These are phyloP conservation scores for Hydropsyche tenuis DNA, from an alignment of 1,140 invertebrate species.

Conservation along the genomic window DNA sequence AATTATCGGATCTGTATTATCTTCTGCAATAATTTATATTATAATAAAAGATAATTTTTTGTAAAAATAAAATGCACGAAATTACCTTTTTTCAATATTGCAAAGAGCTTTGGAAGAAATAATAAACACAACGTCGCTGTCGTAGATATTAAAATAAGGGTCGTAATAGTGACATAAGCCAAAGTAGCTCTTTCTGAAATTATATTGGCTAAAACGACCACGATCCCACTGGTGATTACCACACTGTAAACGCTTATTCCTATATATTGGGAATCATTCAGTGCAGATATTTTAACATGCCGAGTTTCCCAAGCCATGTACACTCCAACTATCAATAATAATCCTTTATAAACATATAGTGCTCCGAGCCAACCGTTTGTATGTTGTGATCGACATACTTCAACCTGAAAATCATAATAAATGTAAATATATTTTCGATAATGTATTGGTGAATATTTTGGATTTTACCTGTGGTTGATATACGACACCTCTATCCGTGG, in stretches of 20 bases:
- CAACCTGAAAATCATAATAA: slow-evolving; percentile 66
- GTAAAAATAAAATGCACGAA: slow-evolving; percentile 41
- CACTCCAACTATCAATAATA: slow-evolving; percentile 86
- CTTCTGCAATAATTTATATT: slow-evolving; percentile 55
- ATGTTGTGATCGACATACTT: slow-evolving; percentile 85
- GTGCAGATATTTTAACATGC: slow-evolving; percentile 93
- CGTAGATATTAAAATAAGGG: slow-evolving; percentile 83
- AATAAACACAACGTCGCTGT: slow-evolving; percentile 85
- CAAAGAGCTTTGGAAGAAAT: slow-evolving; percentile 84
- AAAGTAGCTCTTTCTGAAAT: slow-evolving; percentile 84
- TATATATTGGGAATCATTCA: slow-evolving; percentile 98
- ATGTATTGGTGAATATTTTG: not conserved
- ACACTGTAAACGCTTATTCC: slow-evolving; percentile 92
- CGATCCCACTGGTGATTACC: slow-evolving; percentile 84
- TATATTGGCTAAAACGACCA: slow-evolving; percentile 84
- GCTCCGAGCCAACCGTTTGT: slow-evolving; percentile 86
- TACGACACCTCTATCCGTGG: slow-evolving; percentile 77
- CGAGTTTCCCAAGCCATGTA: slow-evolving; percentile 99
- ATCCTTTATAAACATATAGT: slow-evolving; percentile 88
- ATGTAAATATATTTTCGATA: not conserved
- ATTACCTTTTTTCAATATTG: slow-evolving; percentile 67
- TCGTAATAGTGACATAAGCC: slow-evolving; percentile 82
- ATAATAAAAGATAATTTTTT: not conserved
- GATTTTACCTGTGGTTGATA: slow-evolving; percentile 83
- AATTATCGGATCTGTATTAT: slow-evolving; percentile 80